These are phyloP conservation scores for Perccottus glenii DNA, from an alignment of 2,113 vertebrate species.

Conservation along the genomic window DNA sequence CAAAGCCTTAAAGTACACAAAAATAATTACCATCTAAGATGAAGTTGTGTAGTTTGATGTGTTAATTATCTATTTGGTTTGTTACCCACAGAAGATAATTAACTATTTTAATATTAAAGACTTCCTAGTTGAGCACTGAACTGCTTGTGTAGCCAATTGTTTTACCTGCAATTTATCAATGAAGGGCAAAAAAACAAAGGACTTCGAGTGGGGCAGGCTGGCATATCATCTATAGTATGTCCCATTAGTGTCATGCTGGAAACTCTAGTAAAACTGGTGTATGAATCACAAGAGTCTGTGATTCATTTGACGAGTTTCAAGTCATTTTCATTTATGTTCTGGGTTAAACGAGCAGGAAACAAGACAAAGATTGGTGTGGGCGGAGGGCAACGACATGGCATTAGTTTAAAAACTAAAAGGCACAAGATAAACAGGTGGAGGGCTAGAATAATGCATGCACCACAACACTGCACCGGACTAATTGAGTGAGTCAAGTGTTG, in stretches of 20 bases:
- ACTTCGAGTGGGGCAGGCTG: conserved; percentile 13
- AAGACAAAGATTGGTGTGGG: conserved; percentile 28
- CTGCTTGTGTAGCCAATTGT: not conserved
- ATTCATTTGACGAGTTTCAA: conserved; percentile 32
- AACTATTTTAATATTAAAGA: conserved; percentile 1
- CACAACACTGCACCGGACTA: conserved; percentile 38
- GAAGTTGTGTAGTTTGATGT: not conserved
- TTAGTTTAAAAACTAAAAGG: conserved; percentile 23
- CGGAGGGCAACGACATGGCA: conserved; percentile 15
- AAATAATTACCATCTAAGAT: conserved; percentile 5
- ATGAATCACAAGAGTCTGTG: conserved; percentile 38
- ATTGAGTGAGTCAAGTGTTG: conserved; percentile 32
- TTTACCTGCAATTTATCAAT: not conserved
- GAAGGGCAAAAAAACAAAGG: conserved; percentile 3
- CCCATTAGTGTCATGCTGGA: conserved; percentile 37
- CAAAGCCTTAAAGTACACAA: too few relatives aligned
- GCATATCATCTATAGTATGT: conserved; percentile 5
- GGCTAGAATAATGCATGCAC: conserved; percentile 47
- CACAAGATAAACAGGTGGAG: conserved; percentile 11
- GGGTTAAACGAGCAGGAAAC: conserved; percentile 36
- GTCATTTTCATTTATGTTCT: conserved; percentile 32
- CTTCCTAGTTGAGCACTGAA: not conserved
- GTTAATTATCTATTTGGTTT: not conserved
- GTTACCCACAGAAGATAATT: not conserved
- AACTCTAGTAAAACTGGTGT: conserved; percentile 28